phyloP scores from a whole-genome alignment of 2,888 invertebrate species.

The Hesperia comma region DNA sequence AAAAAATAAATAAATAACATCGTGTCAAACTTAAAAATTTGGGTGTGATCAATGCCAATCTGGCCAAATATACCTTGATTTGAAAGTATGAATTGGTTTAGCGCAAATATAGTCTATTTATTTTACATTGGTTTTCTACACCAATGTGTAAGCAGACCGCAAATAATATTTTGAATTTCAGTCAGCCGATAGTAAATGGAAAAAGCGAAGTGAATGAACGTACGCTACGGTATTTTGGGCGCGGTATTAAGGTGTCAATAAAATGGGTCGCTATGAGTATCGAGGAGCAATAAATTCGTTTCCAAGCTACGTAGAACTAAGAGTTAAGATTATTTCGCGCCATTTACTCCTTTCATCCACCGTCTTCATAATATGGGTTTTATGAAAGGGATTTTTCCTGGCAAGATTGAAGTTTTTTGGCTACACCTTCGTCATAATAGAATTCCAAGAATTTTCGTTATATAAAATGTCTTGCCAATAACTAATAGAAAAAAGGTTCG shows the following conservation, averaged over 20 bases:
- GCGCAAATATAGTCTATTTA: slow-evolving; percentile 51
- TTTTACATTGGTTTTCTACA: slow-evolving; percentile 49
- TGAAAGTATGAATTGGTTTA: background rate
- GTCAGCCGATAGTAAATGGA: slow-evolving; percentile 36
- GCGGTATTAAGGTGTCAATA: slow-evolving; percentile 70
- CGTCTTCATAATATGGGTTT: slow-evolving; percentile 74
- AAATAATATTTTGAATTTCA: slow-evolving; percentile 43
- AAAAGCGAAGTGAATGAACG: slow-evolving; percentile 38
- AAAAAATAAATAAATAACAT: too few species aligned
- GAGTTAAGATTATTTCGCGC: slow-evolving; percentile 81
- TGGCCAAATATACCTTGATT: background rate
- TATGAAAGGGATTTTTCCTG: slow-evolving; percentile 69
- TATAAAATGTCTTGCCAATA: slow-evolving; percentile 42
- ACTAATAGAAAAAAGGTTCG: slow-evolving; percentile 7
- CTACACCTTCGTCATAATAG: slow-evolving; percentile 64
- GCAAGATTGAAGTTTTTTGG: slow-evolving; percentile 71
- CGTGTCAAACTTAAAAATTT: too few species aligned
- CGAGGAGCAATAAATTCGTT: slow-evolving; percentile 79
- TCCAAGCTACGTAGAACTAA: slow-evolving; percentile 77
- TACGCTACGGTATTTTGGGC: slow-evolving; percentile 43
- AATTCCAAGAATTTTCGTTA: slow-evolving; percentile 54
- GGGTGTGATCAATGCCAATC: too few species aligned
- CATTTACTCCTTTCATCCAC: slow-evolving; percentile 80
- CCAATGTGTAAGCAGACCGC: slow-evolving; percentile 25
- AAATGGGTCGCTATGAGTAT: slow-evolving; percentile 67